phyloP scores from a whole-genome alignment of 2,113 vertebrate species.

The mouse (Mus musculus) region GRCm39 chr7:120825501-120826000 shows the following conservation, averaged over 20 bases:
- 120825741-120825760: conserved; percentile 69
- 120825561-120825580: background rate
- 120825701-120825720: conserved; percentile 34
- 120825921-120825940: background rate
- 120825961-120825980: conserved; percentile 49
- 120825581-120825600: background rate
- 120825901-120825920: background rate
- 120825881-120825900: background rate
- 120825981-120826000: conserved; percentile 64
- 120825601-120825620: conserved; percentile 50
- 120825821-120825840: background rate
- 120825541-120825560: background rate
- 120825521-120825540: background rate
- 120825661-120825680: conserved; percentile 19
- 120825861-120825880: background rate
- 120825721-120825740: conserved; percentile 40
- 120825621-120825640: conserved; percentile 24
- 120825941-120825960: conserved; percentile 2
- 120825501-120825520: background rate
- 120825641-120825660: conserved; percentile 53
- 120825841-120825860: background rate
- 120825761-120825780: background rate
- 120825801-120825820: background rate
- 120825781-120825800: conserved; percentile 33
- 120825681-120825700: conserved; percentile 64